Percentiles rank a stretch among this genome's conserved stretches.
Conservation (phyloP, 2,888 invertebrate genomes). For the Cordilura impudica region DNA sequence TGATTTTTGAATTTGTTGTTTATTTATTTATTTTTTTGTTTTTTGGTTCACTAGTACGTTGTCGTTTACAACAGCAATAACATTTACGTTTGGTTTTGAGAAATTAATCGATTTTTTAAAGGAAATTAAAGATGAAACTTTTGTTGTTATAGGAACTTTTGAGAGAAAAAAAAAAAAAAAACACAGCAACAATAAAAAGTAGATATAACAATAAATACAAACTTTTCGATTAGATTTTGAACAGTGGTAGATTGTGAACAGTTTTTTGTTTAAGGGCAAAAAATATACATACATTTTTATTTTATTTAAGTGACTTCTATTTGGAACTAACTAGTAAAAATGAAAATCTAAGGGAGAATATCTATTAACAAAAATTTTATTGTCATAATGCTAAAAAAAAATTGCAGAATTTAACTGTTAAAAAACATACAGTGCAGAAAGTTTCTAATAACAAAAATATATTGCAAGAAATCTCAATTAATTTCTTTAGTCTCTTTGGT, state of each 20-base stretch:
- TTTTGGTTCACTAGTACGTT: slow-evolving; percentile 20
- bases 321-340: too few relatives aligned
- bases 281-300: too few relatives aligned
- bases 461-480: too few relatives aligned
- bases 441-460: too few relatives aligned
- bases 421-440: too few relatives aligned
- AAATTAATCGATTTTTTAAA: slow-evolving; percentile 48
- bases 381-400: too few relatives aligned
- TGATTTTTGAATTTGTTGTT: slow-evolving; percentile 4
- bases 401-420: too few relatives aligned
- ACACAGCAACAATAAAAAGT: slow-evolving; percentile 7
- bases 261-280: too few relatives aligned
- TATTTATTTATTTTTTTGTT: neutral
- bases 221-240: slow-evolving; percentile 16
- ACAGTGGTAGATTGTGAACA: neutral
- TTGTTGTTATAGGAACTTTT: neutral
- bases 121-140: slow-evolving; percentile 40
- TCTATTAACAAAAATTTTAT: too few relatives aligned
- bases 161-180: neutral
- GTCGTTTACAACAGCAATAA: slow-evolving; percentile 31
- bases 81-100: slow-evolving; percentile 17
- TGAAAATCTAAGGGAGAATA: too few relatives aligned
- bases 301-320: too few relatives aligned
- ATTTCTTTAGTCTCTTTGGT: too few relatives aligned
- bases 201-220: slow-evolving; percentile 5